Percentiles rank a stretch among this genome's conserved stretches.
Conservation (phyloP, 2,113 vertebrate species). For the Pipra filicauda region DNA sequence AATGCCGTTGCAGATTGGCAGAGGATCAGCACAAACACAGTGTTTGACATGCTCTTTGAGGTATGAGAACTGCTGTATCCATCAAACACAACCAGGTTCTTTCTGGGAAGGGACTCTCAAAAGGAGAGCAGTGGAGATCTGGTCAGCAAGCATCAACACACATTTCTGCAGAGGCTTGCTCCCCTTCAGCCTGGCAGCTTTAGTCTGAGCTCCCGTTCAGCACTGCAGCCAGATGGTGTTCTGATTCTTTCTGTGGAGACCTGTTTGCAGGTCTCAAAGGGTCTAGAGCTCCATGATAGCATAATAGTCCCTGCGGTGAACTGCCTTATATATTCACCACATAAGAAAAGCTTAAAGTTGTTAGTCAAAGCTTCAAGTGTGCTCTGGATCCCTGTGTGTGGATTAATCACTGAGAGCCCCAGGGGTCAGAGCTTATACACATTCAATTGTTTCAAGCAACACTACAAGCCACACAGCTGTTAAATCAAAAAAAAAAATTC, state of each 20-base stretch:
- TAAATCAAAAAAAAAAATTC: neutral
- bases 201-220: neutral
- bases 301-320: neutral
- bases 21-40: neutral
- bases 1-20: neutral
- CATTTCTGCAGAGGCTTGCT: neutral
- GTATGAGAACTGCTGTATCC: neutral
- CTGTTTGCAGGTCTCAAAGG: neutral
- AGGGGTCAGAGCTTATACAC: neutral
- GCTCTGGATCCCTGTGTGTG: neutral
- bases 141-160: neutral
- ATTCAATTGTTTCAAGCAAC: neutral
- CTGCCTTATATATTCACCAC: neutral
- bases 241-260: neutral
- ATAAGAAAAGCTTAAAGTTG: neutral
- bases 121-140: neutral
- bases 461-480: neutral
- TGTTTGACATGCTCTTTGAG: neutral
- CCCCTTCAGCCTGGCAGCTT: neutral
- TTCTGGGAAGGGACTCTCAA: neutral
- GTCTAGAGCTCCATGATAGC: neutral
- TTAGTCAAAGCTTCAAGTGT: neutral
- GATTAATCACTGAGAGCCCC: neutral
- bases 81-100: neutral
- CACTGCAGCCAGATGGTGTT: accelerated